Evolutionary conservation across 2,888 invertebrate genomes (phyloP), one percentile per base, ranked within the genome.

Genomic region (Hemicrepidius hirtus): DNA sequence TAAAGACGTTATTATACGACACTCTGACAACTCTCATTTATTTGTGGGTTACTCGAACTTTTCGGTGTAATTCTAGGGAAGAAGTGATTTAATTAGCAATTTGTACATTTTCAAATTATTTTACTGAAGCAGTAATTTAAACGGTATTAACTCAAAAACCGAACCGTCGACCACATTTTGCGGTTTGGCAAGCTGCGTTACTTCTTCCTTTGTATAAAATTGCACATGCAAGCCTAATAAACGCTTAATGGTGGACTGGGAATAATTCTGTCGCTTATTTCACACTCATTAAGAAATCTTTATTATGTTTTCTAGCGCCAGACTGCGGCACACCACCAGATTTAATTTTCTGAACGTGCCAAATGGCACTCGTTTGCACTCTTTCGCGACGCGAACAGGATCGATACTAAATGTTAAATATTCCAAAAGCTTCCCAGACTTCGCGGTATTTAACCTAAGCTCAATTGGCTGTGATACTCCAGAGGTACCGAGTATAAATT

Each of bases 271-370:
- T 24, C 37, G n/a, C 24, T 40, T 59, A 63, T 63, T 63, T 46
- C 28, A 32, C 1, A 44, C 46, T 63, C 63, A 63, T 63, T 63
- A 63, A 28, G 46, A 46, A 44, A 63, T 63, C 32, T 63, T 63
- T 63, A 63, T 63, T 63, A 46, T 44, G 46, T 63, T 46, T 40
- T 46, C 46, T 28, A 28, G 16, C 21, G 12, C 46, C 63, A 44
- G 63, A 63, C 63, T 46, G 46, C 28, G 44, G 46, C 28, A 12
- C 16, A 12, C 16, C 28, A n/a, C 3, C 46, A 12, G 63, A 59
- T 63, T 63, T 63, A 63, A 63, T 63, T 63, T 63, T 28, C 46
- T 12, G 12, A 24, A 49, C 49, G 64, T 64, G 64, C 64, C 49
- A 46, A 49, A 64, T 46, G 64, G 35, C 50, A 64, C 49, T 35